A percentile compares a stretch with the other conserved stretches of the same genome.
Evolutionary conservation across 2,797 vertebrate genomes (phyloP).

Genomic region (Danio aesculapii): DNA sequence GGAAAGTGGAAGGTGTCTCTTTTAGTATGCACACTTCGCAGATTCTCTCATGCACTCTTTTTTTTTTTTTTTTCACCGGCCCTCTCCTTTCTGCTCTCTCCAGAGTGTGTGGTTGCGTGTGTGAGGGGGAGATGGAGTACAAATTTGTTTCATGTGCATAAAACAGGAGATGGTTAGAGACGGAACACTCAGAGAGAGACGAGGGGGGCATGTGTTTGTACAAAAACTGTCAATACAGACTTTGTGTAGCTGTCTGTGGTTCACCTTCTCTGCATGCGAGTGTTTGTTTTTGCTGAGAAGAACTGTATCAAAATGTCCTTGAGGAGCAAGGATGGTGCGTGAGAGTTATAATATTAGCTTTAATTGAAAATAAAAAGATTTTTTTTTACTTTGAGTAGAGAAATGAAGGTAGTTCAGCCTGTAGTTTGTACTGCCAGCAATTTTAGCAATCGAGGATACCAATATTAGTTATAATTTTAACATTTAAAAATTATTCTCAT

Average conservation of each 20-base stretch:
- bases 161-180: conserved; percentile 50
- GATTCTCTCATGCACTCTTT: conserved; percentile 9
- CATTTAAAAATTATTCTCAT: too few relatives aligned
- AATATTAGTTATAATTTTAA: too few relatives aligned
- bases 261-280: conserved; percentile 37
- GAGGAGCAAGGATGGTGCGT: conserved; percentile 37
- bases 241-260: conserved; percentile 53
- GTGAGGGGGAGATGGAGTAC: conserved; percentile 29
- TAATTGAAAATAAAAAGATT: conserved; percentile 63
- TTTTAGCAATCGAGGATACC: background rate
- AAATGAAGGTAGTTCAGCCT: background rate
- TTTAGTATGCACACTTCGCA: conserved; percentile 45
- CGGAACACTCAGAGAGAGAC: conserved; percentile 38
- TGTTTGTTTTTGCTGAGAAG: conserved; percentile 52
- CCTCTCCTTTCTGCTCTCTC: conserved; percentile 45
- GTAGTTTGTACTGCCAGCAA: background rate
- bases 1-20: conserved; percentile 54
- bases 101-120: background rate
- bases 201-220: conserved; percentile 18
- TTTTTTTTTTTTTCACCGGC: background rate
- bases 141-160: conserved; percentile 22
- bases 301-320: conserved; percentile 53
- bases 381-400: conserved; percentile 39
- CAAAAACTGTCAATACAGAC: conserved; percentile 54
- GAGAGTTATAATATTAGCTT: conserved; percentile 55